Evolutionary conservation across 2,888 invertebrate species (phyloP).

Genomic region (Tetragonula carbonaria): DNA sequence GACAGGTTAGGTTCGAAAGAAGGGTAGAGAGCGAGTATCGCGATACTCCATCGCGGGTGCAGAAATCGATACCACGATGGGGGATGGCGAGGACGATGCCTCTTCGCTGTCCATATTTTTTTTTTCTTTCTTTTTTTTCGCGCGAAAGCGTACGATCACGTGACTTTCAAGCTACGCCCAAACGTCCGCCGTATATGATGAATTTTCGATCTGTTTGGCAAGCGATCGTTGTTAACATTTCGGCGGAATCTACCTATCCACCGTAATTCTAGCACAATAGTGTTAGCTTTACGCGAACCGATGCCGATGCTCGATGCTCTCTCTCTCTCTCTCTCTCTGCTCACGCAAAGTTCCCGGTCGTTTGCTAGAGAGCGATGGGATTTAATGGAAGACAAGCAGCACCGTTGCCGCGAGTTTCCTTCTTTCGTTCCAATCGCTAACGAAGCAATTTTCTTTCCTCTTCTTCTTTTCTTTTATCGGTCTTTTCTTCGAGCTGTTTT

Average conservation of each 20-base stretch:
- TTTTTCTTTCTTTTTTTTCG: background rate
- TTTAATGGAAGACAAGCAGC: background rate
- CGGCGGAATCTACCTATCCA: background rate
- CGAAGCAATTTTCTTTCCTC: background rate
- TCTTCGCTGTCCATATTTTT: conserved; percentile 65
- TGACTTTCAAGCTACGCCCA: conserved; percentile 59
- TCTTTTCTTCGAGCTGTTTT: background rate
- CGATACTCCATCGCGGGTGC: conserved; percentile 70
- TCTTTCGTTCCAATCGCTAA: background rate
- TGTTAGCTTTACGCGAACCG: background rate
- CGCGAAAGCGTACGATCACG: conserved; percentile 36
- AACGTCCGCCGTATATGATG: background rate
- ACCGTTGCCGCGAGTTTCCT: background rate
- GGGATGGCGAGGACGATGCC: conserved; percentile 63
- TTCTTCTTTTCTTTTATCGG: too few species aligned
- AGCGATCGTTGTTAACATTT: conserved; percentile 1
- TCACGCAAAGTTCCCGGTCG: background rate
- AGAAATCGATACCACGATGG: conserved; percentile 76
- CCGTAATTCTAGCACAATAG: background rate
- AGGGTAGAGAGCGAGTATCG: conserved; percentile 63
- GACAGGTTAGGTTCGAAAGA: conserved; percentile 7
- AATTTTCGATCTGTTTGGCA: conserved; percentile 3
- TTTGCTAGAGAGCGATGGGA: background rate
- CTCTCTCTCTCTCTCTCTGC: too few species aligned
- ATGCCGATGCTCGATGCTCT: background rate